Evolutionary conservation across 2,888 invertebrate species (phyloP).

Genomic region (Leptarthrus brevirostris): DNA sequence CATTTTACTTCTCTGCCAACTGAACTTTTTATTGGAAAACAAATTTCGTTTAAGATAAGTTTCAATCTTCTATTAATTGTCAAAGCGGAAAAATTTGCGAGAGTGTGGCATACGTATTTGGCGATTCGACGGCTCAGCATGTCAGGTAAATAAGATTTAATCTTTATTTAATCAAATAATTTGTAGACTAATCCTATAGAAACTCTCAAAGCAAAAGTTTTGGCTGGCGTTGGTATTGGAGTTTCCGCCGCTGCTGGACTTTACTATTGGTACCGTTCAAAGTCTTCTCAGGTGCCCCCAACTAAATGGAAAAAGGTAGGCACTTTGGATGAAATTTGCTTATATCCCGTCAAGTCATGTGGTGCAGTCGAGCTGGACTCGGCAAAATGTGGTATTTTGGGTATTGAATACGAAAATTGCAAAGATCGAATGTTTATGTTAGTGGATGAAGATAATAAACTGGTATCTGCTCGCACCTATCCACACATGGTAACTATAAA

Average conservation of each 20-base stretch:
- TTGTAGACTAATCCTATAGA: no score
- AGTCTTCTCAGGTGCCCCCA: slow-evolving; percentile 34
- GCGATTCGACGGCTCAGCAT: no score
- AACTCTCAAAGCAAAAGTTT: background rate
- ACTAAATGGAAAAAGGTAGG: slow-evolving; percentile 48
- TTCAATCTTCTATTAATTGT: no score
- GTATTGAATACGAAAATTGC: slow-evolving; percentile 10
- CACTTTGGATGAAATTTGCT: slow-evolving; percentile 28
- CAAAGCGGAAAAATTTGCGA: no score
- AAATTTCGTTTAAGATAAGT: no score
- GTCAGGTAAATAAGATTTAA: background rate
- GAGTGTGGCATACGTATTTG: no score
- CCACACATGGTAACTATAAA: slow-evolving; percentile 50
- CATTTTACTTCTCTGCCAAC: no score
- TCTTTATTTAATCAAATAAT: no score
- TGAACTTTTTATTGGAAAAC: no score
- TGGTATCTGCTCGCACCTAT: slow-evolving; percentile 36
- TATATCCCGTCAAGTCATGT: slow-evolving; percentile 49
- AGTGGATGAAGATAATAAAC: slow-evolving; percentile 34
- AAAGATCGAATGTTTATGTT: slow-evolving; percentile 50
- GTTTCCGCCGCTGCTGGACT: slow-evolving; percentile 13
- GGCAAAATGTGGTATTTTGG: slow-evolving; percentile 29
- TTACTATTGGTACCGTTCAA: slow-evolving; percentile 36
- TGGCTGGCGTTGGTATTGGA: slow-evolving; percentile 22
- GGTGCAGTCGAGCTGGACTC: slow-evolving; percentile 25